Percentiles rank a stretch among this genome's conserved stretches.
phyloP scores from a whole-genome alignment of 2,113 vertebrate species.

The Pterocles gutturalis region DNA sequence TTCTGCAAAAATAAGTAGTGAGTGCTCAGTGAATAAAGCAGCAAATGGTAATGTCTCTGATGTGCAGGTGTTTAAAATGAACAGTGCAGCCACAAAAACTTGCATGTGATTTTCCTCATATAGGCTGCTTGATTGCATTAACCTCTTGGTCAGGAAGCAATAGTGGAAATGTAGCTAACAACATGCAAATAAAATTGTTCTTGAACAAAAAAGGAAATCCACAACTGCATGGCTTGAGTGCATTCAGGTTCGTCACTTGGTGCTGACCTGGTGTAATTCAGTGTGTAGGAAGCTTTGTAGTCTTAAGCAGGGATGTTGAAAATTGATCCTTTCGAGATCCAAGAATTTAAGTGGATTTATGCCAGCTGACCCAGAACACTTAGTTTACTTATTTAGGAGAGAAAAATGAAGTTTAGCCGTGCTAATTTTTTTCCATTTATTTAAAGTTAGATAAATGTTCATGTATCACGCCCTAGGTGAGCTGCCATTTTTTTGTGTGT shows the following conservation, averaged over 20 bases:
- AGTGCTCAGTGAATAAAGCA: background rate
- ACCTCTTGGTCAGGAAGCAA: background rate
- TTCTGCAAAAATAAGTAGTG: background rate
- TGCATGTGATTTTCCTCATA: background rate
- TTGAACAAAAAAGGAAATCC: background rate
- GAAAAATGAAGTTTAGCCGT: background rate
- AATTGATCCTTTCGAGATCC: background rate
- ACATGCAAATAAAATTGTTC: background rate
- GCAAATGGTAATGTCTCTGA: background rate
- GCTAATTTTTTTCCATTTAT: background rate
- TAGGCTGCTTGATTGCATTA: background rate
- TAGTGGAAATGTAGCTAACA: background rate
- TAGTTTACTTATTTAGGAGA: background rate
- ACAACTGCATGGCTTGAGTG: background rate
- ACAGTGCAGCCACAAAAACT: background rate
- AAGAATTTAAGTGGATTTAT: background rate
- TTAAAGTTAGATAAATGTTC: background rate
- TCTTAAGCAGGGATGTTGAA: background rate
- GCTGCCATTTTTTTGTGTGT: background rate
- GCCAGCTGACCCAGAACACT: background rate
- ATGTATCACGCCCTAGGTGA: background rate
- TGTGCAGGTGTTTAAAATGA: background rate
- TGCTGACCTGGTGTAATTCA: background rate
- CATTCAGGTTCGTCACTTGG: background rate
- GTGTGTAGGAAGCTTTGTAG: background rate